Evolutionary conservation across 2,888 invertebrate genomes (phyloP), one percentile per base, ranked within the genome.

Genomic region (Drosophila neotestacea): DNA sequence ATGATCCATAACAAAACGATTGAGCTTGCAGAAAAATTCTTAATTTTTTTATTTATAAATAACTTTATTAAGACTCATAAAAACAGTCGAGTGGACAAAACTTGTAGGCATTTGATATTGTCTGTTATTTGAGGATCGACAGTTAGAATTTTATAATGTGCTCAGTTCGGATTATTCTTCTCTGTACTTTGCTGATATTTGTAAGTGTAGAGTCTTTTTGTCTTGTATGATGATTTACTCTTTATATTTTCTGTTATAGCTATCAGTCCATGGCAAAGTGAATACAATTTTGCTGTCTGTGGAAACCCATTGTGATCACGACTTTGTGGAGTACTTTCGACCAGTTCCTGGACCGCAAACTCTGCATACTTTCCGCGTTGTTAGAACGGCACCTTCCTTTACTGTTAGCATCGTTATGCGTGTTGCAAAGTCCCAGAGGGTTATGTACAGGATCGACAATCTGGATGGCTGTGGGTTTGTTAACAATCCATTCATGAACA

Each of bases 381-480:
- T 46, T 0, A 73, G 51, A 10, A 4, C 36, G 6, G 52, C 52
- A 4, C 6, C 34, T 0, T 0, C 44, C 1, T 68, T 78, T 5
- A 44, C 61, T 0, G 13, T 81, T 0, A 62, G 9, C 51, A 6
- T 77, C 9, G 6, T 34, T 0, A 54, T 62, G 54, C 42, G 63
- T 3, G n/a, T 46, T 0, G 6, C 30, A 1, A 68, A 51, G 7
- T 55, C 62, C 0, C 47, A 63, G 1, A 46, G 65, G 0, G 22
- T 59, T 1, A 65, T 78, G 65, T 80, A 77, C 28, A 44, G 55
- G 13, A 4, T 78, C 2, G 48, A 38, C 4, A 46, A 67, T 30
- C 0, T 73, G n/a, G 59, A 70, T n/a, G 81, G 81, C 11, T 78
- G 78, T 34, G 7, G 46, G 7, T 78, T 80, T 41, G 2, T 78